These are phyloP conservation scores for Nestor notabilis DNA, from an alignment of 2,113 vertebrate species.

Conservation along the genomic window DNA sequence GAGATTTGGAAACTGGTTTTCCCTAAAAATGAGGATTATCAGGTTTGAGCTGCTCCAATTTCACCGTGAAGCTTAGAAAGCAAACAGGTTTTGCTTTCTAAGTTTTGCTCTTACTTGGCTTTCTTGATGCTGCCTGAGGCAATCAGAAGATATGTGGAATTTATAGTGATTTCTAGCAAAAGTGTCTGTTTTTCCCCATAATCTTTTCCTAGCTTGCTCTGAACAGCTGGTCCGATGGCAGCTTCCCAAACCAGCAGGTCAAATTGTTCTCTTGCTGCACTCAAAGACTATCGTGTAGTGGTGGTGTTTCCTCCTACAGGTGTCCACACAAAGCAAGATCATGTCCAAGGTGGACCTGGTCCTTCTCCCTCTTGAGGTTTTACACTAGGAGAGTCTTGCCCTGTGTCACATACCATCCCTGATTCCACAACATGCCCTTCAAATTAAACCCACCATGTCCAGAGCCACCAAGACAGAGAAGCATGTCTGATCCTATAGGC, in stretches of 20 bases:
- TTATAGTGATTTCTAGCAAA: neutral
- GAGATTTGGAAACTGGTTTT: neutral
- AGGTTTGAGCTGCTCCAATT: neutral
- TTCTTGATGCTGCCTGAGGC: neutral
- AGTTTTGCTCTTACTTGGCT: neutral
- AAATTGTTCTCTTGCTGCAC: neutral
- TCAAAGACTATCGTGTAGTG: neutral
- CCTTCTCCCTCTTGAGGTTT: neutral
- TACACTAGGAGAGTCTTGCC: neutral
- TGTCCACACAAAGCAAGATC: neutral
- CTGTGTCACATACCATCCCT: neutral
- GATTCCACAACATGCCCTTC: accelerated
- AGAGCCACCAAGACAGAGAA: neutral
- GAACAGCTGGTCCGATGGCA: neutral
- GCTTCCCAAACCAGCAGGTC: neutral
- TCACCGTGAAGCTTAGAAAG: neutral
- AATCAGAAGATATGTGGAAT: neutral
- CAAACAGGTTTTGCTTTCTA: neutral
- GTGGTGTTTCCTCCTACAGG: neutral
- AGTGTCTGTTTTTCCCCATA: neutral
- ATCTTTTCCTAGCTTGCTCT: neutral
- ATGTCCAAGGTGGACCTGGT: neutral
- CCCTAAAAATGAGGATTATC: neutral
- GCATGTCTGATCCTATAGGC: neutral
- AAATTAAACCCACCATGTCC: neutral